phyloP scores from a whole-genome alignment of 2,113 vertebrate genomes.

The Gadus macrocephalus region DNA sequence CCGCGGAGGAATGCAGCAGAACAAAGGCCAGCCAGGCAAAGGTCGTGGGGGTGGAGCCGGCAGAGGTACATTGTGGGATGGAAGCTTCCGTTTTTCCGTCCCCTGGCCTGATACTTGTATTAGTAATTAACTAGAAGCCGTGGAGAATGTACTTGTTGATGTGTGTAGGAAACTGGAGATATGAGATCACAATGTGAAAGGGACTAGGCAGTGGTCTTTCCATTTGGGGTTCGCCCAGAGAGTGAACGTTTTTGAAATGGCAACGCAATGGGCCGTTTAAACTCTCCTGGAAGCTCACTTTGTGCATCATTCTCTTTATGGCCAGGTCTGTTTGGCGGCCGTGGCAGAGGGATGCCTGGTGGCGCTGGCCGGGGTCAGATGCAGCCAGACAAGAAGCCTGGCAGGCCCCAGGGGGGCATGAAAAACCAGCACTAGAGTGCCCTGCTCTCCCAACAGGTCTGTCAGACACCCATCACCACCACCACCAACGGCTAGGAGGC shows the following conservation, averaged over 20 bases:
- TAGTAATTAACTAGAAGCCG: too few relatives aligned
- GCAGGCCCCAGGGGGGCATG: conserved; percentile 77
- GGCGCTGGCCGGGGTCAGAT: conserved; percentile 79
- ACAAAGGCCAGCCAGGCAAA: conserved; percentile 89
- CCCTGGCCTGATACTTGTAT: not conserved
- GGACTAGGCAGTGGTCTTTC: too few relatives aligned
- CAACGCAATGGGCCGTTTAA: too few relatives aligned
- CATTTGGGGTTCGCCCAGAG: too few relatives aligned
- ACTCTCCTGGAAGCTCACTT: not conserved
- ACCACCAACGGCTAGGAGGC: not conserved
- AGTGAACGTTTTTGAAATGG: too few relatives aligned
- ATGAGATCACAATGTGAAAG: too few relatives aligned
- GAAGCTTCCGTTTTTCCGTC: not conserved
- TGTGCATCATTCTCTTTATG: not conserved
- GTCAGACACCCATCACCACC: conserved; percentile 10
- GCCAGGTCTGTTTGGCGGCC: conserved; percentile 89
- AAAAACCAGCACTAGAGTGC: conserved; percentile 79
- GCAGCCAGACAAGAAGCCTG: conserved; percentile 84
- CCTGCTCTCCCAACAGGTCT: not conserved
- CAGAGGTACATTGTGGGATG: conserved; percentile 71
- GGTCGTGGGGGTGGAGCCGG: conserved; percentile 82
- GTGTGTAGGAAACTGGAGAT: too few relatives aligned
- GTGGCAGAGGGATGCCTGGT: conserved; percentile 79
- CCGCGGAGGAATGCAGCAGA: conserved; percentile 88
- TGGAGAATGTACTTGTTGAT: too few relatives aligned